Evolutionary conservation across 2,888 invertebrate genomes (phyloP).

Genomic region (Metallyticus violacea): DNA sequence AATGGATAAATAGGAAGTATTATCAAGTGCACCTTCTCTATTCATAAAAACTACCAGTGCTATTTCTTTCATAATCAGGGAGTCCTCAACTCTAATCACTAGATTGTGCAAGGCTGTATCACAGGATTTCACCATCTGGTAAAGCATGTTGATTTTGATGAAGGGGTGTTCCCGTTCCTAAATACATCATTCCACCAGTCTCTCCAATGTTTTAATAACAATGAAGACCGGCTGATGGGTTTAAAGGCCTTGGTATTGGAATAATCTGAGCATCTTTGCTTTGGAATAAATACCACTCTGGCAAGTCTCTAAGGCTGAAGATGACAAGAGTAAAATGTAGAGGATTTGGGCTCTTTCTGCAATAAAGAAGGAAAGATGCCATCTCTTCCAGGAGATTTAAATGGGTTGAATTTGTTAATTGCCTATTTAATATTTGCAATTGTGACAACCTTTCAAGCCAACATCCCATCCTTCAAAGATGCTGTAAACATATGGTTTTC

Average conservation of each 20-base stretch:
- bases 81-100: conserved; percentile 6
- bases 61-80: conserved; percentile 22
- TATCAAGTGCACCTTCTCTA: conserved; percentile 38
- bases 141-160: conserved; percentile 34
- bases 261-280: conserved; percentile 30
- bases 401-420: neutral
- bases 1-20: conserved; percentile 30
- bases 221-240: conserved; percentile 36
- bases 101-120: neutral
- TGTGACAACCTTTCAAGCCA: neutral
- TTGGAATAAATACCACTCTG: conserved; percentile 31
- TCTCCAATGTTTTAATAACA: conserved; percentile 36
- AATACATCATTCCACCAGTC: conserved; percentile 33
- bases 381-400: conserved; percentile 6
- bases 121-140: conserved; percentile 31
- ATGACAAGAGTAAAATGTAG: neutral
- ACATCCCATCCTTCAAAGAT: neutral
- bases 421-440: neutral
- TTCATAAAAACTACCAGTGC: conserved; percentile 34
- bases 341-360: neutral
- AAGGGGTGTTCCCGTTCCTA: conserved; percentile 21
- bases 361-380: neutral
- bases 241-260: conserved; percentile 27
- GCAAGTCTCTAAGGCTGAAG: neutral
- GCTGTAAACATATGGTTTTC: too few species aligned